Percentiles rank a stretch among this genome's conserved stretches.
Evolutionary conservation across 2,888 invertebrate species (phyloP).

Genomic region (Trissolcus japonicus): DNA sequence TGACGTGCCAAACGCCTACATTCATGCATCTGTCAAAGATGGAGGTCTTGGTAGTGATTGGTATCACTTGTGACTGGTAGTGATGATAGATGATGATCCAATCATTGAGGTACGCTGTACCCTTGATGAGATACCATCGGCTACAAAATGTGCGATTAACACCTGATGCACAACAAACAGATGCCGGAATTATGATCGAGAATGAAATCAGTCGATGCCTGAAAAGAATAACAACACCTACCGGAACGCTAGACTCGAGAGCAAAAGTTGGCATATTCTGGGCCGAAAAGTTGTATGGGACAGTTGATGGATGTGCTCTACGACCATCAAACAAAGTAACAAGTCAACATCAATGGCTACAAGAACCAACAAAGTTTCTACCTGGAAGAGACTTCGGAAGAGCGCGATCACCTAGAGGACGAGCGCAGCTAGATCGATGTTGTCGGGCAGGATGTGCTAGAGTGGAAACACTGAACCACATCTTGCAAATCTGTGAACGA

Average conservation of each 20-base stretch:
- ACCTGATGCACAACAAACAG: background rate
- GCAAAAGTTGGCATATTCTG: constrained; percentile 4
- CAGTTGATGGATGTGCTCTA: constrained; percentile 11
- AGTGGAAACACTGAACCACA: constrained; percentile 66
- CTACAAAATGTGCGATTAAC: background rate
- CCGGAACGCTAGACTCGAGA: background rate
- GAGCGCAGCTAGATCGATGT: constrained; percentile 9
- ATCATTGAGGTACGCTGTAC: constrained; percentile 46
- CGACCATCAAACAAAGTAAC: constrained; percentile 1
- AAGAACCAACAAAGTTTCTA: constrained; percentile 57
- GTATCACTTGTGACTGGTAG: too few species aligned
- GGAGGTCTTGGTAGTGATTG: constrained; percentile 63
- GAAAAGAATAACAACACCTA: background rate
- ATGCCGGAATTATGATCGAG: background rate
- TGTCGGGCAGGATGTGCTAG: constrained; percentile 65
- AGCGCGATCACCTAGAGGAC: constrained; percentile 62
- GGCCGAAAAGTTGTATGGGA: constrained; percentile 5
- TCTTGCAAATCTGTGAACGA: constrained; percentile 65
- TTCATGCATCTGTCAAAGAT: constrained; percentile 58
- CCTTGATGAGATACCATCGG: background rate
- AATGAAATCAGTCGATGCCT: background rate
- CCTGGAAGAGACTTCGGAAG: constrained; percentile 66
- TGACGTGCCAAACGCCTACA: constrained; percentile 68
- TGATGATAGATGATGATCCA: too few species aligned
- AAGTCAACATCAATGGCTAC: constrained; percentile 55